Evolutionary conservation across 2,797 vertebrate species (phyloP), one percentile per base, ranked within the genome.

Genomic region (Sebastes alutus): DNA sequence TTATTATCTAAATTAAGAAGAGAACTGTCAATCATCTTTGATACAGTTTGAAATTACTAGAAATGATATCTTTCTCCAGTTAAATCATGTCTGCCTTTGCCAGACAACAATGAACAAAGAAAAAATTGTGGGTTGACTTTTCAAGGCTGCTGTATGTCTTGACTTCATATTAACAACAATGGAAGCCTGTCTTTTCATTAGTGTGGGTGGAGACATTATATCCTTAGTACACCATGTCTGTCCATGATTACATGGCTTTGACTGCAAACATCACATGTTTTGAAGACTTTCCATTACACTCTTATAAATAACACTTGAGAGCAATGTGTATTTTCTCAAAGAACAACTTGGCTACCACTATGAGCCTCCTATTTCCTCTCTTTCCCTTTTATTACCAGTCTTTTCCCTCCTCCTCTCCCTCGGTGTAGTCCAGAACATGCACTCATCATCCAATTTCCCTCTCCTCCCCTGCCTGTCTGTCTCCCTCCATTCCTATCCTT

Each of bases 401-500:
- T 5, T 68, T 78, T 55, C 78, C 74, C 72, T 71, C 30, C 35
- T 60, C 32, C 59, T 58, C 54, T 16, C 56, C 64, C 65, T 78
- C 12, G 66, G 62, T 85, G 84, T 79, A 69, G 87, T 90, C 87
- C 80, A 87, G 79, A 88, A 84, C 83, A 90, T 87, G 78, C 85
- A 88, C 55, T 86, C 74, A 88, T 90, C 86, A 90, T 89, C 84
- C 84, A 87, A 85, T 91, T 92, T 89, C 75, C 80, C 76, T 82
- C 60, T 79, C 75, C 79, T 73, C 65, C 78, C 81, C 78, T 85
- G 75, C 76, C 54, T 52, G 14, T 61, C 78, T 83, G 65, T 72
- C 83, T 91, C 80, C 79, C 77, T 81, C 84, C 90, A 92, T 94
- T 93, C 87, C 75, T 90, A 73, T 83, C 68, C 67, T 77, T 90